Evolutionary conservation across 2,797 vertebrate species (phyloP).

Genomic region (Hoplostethus atlanticus): DNA sequence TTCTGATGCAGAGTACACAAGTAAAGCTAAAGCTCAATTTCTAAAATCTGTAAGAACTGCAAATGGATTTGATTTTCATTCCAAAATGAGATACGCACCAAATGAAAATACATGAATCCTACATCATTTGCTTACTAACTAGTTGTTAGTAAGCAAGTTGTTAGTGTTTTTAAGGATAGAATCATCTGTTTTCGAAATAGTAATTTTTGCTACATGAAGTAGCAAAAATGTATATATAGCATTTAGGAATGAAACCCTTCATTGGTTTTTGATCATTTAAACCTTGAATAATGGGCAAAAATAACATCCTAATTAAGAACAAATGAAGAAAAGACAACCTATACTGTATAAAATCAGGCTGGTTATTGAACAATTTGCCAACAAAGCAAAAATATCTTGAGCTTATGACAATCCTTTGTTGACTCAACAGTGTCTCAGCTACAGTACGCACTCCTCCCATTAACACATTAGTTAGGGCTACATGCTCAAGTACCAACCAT

Average conservation of each 20-base stretch:
- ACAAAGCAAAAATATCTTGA: conserved; percentile 3
- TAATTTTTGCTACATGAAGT: no score
- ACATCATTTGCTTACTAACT: no score
- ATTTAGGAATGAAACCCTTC: not conserved
- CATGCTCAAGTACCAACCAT: conserved; percentile 16
- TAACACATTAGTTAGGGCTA: conserved; percentile 6
- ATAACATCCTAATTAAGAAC: not conserved
- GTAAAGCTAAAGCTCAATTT: not conserved
- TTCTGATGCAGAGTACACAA: conserved; percentile 5
- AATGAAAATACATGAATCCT: not conserved
- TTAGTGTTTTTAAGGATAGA: no score
- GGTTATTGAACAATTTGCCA: conserved; percentile 1
- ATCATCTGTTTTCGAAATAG: no score
- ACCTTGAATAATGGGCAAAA: not conserved
- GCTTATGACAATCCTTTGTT: conserved; percentile 22
- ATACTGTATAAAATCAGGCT: not conserved
- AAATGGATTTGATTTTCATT: not conserved
- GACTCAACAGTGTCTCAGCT: conserved; percentile 22
- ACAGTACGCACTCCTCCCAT: conserved; percentile 9
- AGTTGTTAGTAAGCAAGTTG: no score
- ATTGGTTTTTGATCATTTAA: not conserved
- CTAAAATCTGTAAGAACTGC: not conserved
- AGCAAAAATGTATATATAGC: no score
- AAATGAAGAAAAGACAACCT: not conserved
- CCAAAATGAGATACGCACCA: not conserved